Conservation (phyloP, 2,888 invertebrate species). For the Chrysolina haemoptera region DNA sequence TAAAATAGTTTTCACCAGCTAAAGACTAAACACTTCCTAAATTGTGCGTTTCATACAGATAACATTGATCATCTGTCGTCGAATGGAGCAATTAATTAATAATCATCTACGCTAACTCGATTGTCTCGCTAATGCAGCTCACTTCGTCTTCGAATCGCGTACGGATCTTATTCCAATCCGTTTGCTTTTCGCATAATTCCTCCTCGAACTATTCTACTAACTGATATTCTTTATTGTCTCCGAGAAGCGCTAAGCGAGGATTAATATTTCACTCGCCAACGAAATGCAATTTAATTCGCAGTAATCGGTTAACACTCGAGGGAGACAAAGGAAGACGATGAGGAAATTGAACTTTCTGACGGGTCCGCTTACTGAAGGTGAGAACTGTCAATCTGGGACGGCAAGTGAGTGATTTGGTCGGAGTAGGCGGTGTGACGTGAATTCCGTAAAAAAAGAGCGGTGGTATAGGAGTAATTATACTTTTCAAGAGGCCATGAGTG, state of each 20-base stretch:
- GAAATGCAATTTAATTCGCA: constrained; percentile 15
- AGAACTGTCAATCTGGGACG: background rate
- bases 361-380: background rate
- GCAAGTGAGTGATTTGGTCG: background rate
- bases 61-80: too few species aligned
- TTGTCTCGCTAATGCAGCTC: constrained; percentile 17
- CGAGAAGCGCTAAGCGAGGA: background rate
- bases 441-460: background rate
- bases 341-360: background rate
- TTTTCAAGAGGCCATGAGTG: too few species aligned
- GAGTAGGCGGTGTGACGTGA: background rate
- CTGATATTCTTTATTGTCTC: constrained; percentile 15
- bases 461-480: background rate
- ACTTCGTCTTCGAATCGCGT: constrained; percentile 17
- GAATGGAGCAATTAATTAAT: too few species aligned
- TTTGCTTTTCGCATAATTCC: constrained; percentile 26
- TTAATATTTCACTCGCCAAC: constrained; percentile 20
- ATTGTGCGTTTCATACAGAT: too few species aligned
- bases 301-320: constrained; percentile 2
- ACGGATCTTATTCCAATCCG: constrained; percentile 8
- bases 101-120: background rate
- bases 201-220: constrained; percentile 8
- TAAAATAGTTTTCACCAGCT: too few species aligned
- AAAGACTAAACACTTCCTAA: too few species aligned
- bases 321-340: constrained; percentile 5